Conservation (phyloP, 2,888 invertebrate species). For the Antheraea assamensis region DNA sequence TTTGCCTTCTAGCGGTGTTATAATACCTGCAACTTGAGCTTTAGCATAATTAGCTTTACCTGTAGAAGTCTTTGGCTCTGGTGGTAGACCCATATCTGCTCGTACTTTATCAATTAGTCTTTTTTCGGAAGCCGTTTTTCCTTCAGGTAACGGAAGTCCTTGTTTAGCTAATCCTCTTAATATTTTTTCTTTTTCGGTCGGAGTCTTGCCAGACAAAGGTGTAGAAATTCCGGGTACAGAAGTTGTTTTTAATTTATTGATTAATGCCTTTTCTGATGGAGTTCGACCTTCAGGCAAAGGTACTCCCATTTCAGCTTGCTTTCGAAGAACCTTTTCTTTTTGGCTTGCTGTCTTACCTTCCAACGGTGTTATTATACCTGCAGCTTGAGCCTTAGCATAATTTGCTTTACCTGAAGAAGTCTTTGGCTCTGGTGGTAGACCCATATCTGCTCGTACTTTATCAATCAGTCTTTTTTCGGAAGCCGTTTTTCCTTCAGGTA, state of each 20-base stretch:
- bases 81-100: conserved; percentile 41
- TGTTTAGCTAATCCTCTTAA: conserved; percentile 36
- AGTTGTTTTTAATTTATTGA: conserved; percentile 30
- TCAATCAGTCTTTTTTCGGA: conserved; percentile 45
- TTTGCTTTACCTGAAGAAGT: conserved; percentile 31
- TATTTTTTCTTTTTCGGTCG: conserved; percentile 39
- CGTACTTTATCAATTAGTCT: conserved; percentile 42
- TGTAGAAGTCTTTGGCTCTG: conserved; percentile 37
- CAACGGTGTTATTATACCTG: conserved; percentile 39
- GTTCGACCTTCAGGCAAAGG: conserved; percentile 43
- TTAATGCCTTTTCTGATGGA: conserved; percentile 34
- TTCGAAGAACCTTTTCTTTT: conserved; percentile 41
- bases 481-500: conserved; percentile 44
- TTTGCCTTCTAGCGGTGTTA: conserved; percentile 43
- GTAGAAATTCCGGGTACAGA: conserved; percentile 23
- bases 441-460: conserved; percentile 42
- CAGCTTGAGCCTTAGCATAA: conserved; percentile 36
- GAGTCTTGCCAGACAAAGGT: conserved; percentile 40
- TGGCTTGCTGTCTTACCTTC: conserved; percentile 39
- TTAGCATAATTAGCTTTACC: conserved; percentile 34
- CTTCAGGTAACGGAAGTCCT: conserved; percentile 44
- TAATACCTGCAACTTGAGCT: conserved; percentile 36
- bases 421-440: conserved; percentile 41
- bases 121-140: conserved; percentile 44
- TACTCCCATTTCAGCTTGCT: conserved; percentile 35